Evolutionary conservation across 2,797 vertebrate species (phyloP).

Genomic region (Peromyscus attwateri): DNA sequence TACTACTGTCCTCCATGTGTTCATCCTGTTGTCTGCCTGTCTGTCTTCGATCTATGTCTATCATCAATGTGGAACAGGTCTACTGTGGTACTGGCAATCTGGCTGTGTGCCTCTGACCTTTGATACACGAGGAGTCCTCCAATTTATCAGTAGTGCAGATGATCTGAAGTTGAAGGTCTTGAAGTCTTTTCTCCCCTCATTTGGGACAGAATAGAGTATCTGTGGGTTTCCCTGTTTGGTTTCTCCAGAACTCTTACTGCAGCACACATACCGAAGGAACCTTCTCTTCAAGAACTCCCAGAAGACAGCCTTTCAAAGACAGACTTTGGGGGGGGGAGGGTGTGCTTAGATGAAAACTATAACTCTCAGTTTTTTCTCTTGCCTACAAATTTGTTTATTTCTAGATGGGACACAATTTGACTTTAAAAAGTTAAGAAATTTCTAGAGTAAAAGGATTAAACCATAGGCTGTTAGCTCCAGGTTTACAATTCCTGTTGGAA

Average conservation of each 20-base stretch:
- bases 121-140: fast-evolving
- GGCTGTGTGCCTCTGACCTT: neutral
- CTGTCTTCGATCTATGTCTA: too few species aligned
- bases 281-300: neutral
- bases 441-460: slow-evolving; percentile 56
- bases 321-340: fast-evolving
- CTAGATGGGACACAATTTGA: neutral
- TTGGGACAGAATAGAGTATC: neutral
- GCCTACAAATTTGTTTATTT: slow-evolving; percentile 26
- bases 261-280: neutral
- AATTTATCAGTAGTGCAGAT: neutral
- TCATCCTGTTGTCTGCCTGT: neutral
- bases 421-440: slow-evolving; percentile 51
- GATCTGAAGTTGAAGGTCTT: neutral
- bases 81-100: neutral
- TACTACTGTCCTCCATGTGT: neutral
- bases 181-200: neutral
- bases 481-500: slow-evolving; percentile 74
- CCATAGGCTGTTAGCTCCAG: neutral
- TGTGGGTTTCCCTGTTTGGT: neutral
- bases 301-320: neutral
- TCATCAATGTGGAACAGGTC: neutral
- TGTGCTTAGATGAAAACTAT: neutral
- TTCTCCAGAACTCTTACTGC: neutral
- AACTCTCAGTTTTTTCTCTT: slow-evolving; percentile 35